These are phyloP conservation scores for Capreolus pygargus DNA, from an alignment of 2,113 vertebrate species.

Conservation along the genomic window DNA sequence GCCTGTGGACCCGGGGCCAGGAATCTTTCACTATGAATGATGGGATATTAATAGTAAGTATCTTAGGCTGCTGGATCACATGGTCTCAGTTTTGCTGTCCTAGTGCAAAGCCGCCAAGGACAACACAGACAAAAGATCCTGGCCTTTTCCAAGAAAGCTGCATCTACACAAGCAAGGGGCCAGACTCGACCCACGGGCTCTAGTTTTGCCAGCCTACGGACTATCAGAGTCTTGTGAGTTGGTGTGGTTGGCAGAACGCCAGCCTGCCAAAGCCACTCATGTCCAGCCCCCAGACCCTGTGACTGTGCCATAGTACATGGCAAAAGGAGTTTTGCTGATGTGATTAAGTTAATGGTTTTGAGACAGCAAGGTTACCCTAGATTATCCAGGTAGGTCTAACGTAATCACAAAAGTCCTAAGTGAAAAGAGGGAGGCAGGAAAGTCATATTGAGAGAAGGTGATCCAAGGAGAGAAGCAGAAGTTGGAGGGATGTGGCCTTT, in stretches of 20 bases:
- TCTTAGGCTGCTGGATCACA: background rate
- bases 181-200: background rate
- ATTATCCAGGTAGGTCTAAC: background rate
- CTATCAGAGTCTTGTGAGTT: background rate
- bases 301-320: background rate
- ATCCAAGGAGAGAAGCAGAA: background rate
- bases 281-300: background rate
- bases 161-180: background rate
- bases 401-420: background rate
- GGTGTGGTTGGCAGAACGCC: background rate
- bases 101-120: background rate
- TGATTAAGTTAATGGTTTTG: background rate
- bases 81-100: background rate
- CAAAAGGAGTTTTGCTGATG: background rate
- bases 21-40: background rate
- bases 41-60: background rate
- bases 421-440: background rate
- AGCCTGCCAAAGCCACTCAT: background rate
- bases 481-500: background rate
- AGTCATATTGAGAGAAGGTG: background rate
- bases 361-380: background rate
- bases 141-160: background rate
- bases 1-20: background rate
- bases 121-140: background rate
- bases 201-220: background rate